Evolutionary conservation across 2,113 vertebrate genomes (phyloP).

Genomic region (Cichladusa arquata): DNA sequence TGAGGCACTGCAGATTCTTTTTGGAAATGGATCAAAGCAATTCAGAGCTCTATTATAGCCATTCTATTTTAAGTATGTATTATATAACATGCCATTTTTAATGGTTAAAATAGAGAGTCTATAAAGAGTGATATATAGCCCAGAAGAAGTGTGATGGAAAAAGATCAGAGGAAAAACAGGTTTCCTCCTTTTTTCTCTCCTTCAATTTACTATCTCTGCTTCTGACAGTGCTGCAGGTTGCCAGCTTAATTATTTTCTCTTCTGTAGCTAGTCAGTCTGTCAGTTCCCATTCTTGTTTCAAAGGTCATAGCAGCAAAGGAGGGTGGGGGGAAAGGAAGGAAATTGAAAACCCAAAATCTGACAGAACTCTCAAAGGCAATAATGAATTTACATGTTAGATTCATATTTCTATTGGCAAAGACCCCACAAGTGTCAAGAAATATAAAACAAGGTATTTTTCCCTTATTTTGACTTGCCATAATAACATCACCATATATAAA

Average conservation of each 20-base stretch:
- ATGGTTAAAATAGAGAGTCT: not conserved
- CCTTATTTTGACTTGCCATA: not conserved
- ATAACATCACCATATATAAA: not conserved
- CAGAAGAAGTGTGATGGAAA: not conserved
- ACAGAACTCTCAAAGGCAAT: not conserved
- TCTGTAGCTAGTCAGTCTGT: not conserved
- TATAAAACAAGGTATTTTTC: not conserved
- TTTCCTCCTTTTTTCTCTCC: not conserved
- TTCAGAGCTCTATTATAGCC: not conserved
- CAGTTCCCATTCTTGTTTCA: not conserved
- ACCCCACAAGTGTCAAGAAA: not conserved
- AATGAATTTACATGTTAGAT: not conserved
- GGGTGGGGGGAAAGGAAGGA: not conserved
- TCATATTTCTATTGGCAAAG: not conserved
- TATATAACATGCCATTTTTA: not conserved
- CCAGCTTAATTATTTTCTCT: not conserved
- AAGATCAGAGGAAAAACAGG: not conserved
- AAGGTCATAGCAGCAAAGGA: not conserved
- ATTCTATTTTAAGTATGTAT: not conserved
- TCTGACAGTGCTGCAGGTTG: not conserved
- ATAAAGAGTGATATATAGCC: not conserved
- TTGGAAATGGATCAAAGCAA: not conserved
- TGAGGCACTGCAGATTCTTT: not conserved
- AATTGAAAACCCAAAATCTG: not conserved
- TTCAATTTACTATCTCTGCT: not conserved